Evolutionary conservation across 2,888 invertebrate genomes (phyloP).

Genomic region (Athripsodes cinereus): DNA sequence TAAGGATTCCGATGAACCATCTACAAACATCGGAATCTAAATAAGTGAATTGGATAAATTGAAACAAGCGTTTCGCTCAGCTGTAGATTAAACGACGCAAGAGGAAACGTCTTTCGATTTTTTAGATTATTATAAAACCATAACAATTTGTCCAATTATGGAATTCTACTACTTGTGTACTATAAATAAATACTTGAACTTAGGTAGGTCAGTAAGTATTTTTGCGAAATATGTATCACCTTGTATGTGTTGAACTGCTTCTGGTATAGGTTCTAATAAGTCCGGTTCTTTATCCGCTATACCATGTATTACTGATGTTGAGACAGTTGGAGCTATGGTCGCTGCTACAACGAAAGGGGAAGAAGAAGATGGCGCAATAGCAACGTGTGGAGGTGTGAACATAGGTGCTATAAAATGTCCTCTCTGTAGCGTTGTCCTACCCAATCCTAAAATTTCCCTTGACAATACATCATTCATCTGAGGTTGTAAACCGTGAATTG

Average conservation of each 20-base stretch:
- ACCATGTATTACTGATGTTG: neutral
- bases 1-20: no score
- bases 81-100: no score
- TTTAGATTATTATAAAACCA: no score
- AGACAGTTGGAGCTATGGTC: neutral
- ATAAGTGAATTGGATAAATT: no score
- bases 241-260: conserved; percentile 9
- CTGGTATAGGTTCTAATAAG: conserved; percentile 7
- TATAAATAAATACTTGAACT: no score
- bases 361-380: conserved; percentile 45
- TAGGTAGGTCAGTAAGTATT: no score
- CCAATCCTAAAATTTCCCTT: conserved; percentile 31
- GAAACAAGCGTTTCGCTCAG: no score
- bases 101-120: no score
- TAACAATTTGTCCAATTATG: no score
- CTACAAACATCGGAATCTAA: no score
- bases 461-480: conserved; percentile 25
- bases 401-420: conserved; percentile 41
- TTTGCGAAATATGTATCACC: no score
- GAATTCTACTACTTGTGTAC: no score
- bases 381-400: conserved; percentile 39
- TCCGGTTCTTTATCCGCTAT: neutral
- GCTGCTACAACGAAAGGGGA: conserved; percentile 35
- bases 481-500: conserved; percentile 36
- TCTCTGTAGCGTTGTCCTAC: conserved; percentile 30